Conservation (phyloP, 2,888 invertebrate genomes). For the Bimastos eiseni region DNA sequence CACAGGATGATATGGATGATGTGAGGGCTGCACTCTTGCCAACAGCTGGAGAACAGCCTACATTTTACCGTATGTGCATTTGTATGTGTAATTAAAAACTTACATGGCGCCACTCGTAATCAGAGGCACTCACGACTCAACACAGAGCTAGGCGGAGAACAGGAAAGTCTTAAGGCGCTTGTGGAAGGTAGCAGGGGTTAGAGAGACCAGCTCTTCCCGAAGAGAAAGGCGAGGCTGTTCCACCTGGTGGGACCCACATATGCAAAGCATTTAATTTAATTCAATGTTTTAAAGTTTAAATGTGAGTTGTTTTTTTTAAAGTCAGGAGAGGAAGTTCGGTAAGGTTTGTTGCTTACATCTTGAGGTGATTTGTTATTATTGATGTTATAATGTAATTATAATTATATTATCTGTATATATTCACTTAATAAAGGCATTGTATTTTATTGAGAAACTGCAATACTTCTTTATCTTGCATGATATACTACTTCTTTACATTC, state of each 20-base stretch:
- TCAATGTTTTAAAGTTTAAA: neutral
- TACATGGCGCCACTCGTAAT: too few relatives aligned
- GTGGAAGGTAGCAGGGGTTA: too few relatives aligned
- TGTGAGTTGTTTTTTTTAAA: conserved; percentile 19
- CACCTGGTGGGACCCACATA: too few relatives aligned
- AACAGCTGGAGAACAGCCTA: conserved; percentile 16
- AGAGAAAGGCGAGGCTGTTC: too few relatives aligned
- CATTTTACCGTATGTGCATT: conserved; percentile 35
- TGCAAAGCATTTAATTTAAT: too few relatives aligned
- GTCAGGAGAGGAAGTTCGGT: neutral
- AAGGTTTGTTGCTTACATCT: neutral
- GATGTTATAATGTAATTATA: too few relatives aligned
- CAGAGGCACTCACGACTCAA: too few relatives aligned
- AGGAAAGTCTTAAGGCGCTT: too few relatives aligned
- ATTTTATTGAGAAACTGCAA: neutral
- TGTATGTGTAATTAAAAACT: too few relatives aligned
- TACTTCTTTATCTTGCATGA: neutral
- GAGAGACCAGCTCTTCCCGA: too few relatives aligned
- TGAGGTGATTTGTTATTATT: too few relatives aligned
- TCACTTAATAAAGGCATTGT: neutral
- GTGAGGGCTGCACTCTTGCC: conserved; percentile 45
- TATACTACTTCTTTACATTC: neutral
- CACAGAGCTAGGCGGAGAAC: too few relatives aligned
- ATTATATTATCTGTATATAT: neutral
- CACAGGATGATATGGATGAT: conserved; percentile 51